Base-by-base conservation (phyloP, 2,113 vertebrate genomes). In the Varanus komodoensis region DNA sequence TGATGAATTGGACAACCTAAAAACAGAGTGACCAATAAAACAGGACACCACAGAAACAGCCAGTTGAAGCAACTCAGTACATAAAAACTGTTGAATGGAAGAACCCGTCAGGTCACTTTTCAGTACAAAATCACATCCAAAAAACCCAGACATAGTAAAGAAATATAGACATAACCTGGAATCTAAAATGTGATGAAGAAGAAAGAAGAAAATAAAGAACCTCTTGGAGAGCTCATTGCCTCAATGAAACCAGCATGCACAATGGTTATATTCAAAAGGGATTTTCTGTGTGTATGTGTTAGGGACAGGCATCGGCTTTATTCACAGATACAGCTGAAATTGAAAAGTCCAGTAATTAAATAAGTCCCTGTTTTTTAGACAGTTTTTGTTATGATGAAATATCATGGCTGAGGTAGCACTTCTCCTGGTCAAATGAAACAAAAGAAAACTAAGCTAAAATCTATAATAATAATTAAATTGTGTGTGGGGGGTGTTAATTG, bases 191-290 rank as follows among this genome's bases (percentile, higher is more conserved):
- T 77, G 44, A 44, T 44, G 8, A 74, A 44, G 68, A 29, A 27
- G 68, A 69, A 3, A 9, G 25, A 8, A 69, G 8, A 7, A 23
- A 44, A 44, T 44, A 44, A 44, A 44, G 74, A 21, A 34, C 3
- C 3, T 77, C 74, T 6, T 75, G 73, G 15, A 19, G n/a, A 75
- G 19, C 17, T 15, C 15, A 34, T 25, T 44, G 34, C 34, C 7
- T 5, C 21, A 77, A 77, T 44, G 38, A 44, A 44, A 44, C 38
- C 38, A 44, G 38, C 38, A 44, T 44, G 38, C 38, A 44, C 38
- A 44, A 44, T 34, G 29, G n/a, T 77, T 94, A 71, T 82, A 52
- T 90, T 91, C 85, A 92, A 61, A 54, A 68, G 67, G 77, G n/a
- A 17, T 12, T 0, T 61, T 89, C 73, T 52, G 54, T 54, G 54